phyloP scores from a whole-genome alignment of 2,888 invertebrate genomes.

The Cheilosia soror region DNA sequence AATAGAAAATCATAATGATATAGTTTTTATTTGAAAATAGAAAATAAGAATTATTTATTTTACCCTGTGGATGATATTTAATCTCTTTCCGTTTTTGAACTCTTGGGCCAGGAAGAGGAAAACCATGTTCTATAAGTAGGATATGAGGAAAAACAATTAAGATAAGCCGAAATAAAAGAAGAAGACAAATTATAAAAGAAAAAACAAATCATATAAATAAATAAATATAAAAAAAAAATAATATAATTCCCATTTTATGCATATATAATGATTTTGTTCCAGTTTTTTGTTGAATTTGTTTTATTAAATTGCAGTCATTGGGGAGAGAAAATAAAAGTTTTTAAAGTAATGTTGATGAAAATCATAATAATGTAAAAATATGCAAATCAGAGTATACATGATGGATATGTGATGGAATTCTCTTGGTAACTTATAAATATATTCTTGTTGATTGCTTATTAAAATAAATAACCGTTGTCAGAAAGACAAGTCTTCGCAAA shows the following conservation, averaged over 20 bases:
- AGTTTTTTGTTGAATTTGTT: slow-evolving; percentile 10
- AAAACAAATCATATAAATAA: slow-evolving; percentile 23
- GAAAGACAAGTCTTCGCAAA: background rate
- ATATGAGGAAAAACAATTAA: slow-evolving; percentile 78
- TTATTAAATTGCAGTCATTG: slow-evolving; percentile 27
- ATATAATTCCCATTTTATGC: slow-evolving; percentile 34
- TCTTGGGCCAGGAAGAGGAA: slow-evolving; percentile 82
- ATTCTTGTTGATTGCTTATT: background rate
- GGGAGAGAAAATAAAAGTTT: slow-evolving; percentile 24
- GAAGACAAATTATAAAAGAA: slow-evolving; percentile 53
- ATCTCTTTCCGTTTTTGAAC: slow-evolving; percentile 83
- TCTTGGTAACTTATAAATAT: background rate
- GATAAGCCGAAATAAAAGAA: slow-evolving; percentile 75
- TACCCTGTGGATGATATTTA: slow-evolving; percentile 83
- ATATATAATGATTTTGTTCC: slow-evolving; percentile 45
- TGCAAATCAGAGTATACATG: slow-evolving; percentile 53
- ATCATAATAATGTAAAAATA: slow-evolving; percentile 30
- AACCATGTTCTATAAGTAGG: slow-evolving; percentile 82
- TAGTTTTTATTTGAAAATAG: slow-evolving; percentile 1
- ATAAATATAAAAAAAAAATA: slow-evolving; percentile 46
- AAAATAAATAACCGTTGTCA: background rate
- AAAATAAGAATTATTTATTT: slow-evolving; percentile 71
- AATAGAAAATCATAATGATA: background rate
- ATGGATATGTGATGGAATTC: slow-evolving; percentile 25
- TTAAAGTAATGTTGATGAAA: slow-evolving; percentile 48